Conservation (phyloP, 2,797 vertebrate species). For the Tachyglossus aculeatus region DNA sequence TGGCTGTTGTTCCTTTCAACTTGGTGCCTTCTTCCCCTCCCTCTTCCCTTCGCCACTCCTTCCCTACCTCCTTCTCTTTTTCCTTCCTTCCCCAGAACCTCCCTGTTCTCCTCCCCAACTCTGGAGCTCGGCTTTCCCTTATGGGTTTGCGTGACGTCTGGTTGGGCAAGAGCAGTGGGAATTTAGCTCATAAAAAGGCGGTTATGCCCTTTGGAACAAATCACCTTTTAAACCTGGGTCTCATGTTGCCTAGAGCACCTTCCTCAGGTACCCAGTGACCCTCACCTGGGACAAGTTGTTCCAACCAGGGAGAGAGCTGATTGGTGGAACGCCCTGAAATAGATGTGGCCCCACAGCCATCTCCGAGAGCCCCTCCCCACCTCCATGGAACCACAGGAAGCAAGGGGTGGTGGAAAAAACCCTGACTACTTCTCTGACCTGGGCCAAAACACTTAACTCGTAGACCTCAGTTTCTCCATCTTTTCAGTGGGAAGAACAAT, state of each 20-base stretch:
- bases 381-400: no score
- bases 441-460: neutral
- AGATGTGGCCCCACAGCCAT: no score
- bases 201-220: constrained; percentile 22
- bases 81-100: constrained; percentile 12
- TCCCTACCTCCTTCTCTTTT: neutral
- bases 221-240: constrained; percentile 17
- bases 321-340: no score
- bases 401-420: no score
- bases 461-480: rapidly evolving
- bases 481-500: neutral
- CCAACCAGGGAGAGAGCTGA: no score
- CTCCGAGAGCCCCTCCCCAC: no score
- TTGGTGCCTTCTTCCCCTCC: neutral
- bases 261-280: no score
- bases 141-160: constrained; percentile 15
- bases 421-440: rapidly evolving
- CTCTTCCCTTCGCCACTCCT: neutral
- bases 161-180: neutral
- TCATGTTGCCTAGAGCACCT: constrained; percentile 8
- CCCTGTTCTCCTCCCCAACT: no score
- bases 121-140: neutral
- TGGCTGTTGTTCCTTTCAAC: no score
- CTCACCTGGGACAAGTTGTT: no score
- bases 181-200: constrained; percentile 2